phyloP scores from a whole-genome alignment of 2,888 invertebrate genomes.

The Phasia obesa region DNA sequence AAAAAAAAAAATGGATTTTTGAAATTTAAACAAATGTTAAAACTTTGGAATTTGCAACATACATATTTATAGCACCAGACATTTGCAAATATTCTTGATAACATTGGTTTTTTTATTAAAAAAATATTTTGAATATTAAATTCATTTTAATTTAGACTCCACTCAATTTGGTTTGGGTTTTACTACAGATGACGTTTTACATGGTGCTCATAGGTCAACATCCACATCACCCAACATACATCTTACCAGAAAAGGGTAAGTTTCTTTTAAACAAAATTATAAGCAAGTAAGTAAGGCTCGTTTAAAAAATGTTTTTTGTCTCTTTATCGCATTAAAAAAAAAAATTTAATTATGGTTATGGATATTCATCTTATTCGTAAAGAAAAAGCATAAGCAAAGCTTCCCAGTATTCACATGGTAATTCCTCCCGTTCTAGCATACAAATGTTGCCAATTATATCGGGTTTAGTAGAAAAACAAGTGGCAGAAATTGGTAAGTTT shows the following conservation, averaged over 20 bases:
- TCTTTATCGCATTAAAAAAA: not conserved
- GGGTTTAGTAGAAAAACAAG: slow-evolving; percentile 81
- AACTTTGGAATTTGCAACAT: slow-evolving; percentile 36
- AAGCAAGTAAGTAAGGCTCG: not conserved
- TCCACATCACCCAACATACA: slow-evolving; percentile 81
- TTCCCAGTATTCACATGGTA: slow-evolving; percentile 81
- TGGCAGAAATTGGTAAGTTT: slow-evolving; percentile 80
- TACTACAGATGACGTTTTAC: slow-evolving; percentile 76
- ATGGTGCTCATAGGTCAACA: slow-evolving; percentile 76
- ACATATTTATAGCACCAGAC: slow-evolving; percentile 71
- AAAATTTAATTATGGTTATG: slow-evolving; percentile 42
- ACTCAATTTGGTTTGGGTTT: slow-evolving; percentile 78
- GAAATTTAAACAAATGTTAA: no score
- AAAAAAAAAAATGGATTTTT: no score
- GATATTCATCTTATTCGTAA: slow-evolving; percentile 46
- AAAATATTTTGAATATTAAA: slow-evolving; percentile 35
- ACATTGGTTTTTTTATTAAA: slow-evolving; percentile 15
- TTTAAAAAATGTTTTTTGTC: slow-evolving; percentile 18
- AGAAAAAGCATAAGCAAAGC: slow-evolving; percentile 78
- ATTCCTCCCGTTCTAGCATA: slow-evolving; percentile 82
- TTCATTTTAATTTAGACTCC: slow-evolving; percentile 63
- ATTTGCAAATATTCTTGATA: slow-evolving; percentile 18
- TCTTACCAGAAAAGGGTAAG: slow-evolving; percentile 79
- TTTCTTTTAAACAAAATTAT: not conserved
- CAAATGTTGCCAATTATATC: slow-evolving; percentile 83